These are phyloP conservation scores for Hypocryptadius cinnamomeus DNA, from an alignment of 2,113 vertebrate genomes.

Conservation along the genomic window DNA sequence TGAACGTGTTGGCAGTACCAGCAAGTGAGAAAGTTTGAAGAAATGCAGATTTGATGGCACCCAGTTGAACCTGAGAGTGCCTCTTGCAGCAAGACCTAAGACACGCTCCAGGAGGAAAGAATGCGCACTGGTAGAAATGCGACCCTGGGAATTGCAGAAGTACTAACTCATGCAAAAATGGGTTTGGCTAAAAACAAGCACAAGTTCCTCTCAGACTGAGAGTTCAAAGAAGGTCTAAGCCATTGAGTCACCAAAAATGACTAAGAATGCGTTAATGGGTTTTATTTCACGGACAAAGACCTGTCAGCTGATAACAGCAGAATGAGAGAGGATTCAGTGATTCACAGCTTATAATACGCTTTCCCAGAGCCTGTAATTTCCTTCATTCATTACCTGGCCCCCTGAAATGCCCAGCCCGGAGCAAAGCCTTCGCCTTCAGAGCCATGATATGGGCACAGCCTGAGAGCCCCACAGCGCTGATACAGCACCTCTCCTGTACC, in stretches of 20 bases:
- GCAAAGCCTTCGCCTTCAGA: not conserved
- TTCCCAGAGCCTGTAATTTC: not conserved
- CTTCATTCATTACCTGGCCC: not conserved
- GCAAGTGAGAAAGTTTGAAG: not conserved
- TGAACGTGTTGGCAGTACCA: not conserved
- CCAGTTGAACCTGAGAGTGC: rapidly evolving
- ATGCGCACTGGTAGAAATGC: not conserved
- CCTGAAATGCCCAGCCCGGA: not conserved
- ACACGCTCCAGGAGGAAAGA: not conserved
- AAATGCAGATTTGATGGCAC: not conserved
- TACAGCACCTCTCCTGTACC: not conserved
- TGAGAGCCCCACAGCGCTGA: rapidly evolving
- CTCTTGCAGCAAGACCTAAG: not conserved
- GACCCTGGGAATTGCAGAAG: not conserved
- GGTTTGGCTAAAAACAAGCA: not conserved
- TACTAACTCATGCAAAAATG: not conserved
- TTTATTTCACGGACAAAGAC: not conserved
- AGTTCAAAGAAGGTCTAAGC: not conserved
- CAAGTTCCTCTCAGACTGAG: not conserved
- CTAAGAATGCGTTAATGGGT: not conserved
- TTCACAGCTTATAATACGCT: not conserved
- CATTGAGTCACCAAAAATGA: conserved; percentile 17
- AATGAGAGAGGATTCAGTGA: not conserved
- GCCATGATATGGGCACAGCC: rapidly evolving
- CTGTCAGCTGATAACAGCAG: not conserved